phyloP scores from a whole-genome alignment of 2,113 vertebrate species.

The Myanophis thanlyinensis region DNA sequence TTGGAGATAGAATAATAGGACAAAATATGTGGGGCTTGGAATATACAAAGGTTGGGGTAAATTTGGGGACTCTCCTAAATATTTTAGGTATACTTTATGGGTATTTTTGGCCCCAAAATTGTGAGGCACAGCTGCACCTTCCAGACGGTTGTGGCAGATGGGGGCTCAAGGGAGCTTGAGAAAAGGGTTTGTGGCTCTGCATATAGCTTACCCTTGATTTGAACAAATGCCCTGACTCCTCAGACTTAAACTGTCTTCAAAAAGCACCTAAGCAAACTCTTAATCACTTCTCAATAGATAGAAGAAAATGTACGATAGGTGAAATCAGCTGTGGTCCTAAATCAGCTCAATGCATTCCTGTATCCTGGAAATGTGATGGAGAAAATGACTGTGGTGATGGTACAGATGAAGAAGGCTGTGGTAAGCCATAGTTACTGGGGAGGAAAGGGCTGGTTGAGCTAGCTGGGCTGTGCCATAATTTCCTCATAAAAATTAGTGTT shows the following conservation, averaged over 20 bases:
- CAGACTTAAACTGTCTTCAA: not conserved
- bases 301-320: constrained; percentile 87
- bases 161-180: not conserved
- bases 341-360: constrained; percentile 89
- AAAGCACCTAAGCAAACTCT: not conserved
- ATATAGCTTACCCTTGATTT: not conserved
- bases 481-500: not conserved
- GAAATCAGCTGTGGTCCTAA: constrained; percentile 91
- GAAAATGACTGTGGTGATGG: constrained; percentile 93
- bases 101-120: not conserved
- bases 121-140: not conserved
- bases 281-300: constrained; percentile 74
- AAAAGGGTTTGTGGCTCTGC: not conserved
- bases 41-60: not conserved
- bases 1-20: not conserved
- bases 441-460: constrained; percentile 9
- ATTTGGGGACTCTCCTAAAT: not conserved
- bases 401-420: constrained; percentile 92
- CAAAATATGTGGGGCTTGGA: not conserved
- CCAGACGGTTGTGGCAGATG: not conserved
- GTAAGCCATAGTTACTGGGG: constrained; percentile 70
- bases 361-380: constrained; percentile 95
- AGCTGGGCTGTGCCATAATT: not conserved
- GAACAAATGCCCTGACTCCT: not conserved
- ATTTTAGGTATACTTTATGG: not conserved